Evolutionary conservation across 2,113 vertebrate species (phyloP), one percentile per base, ranked within the genome.

Genomic region (Mixornis gularis): DNA sequence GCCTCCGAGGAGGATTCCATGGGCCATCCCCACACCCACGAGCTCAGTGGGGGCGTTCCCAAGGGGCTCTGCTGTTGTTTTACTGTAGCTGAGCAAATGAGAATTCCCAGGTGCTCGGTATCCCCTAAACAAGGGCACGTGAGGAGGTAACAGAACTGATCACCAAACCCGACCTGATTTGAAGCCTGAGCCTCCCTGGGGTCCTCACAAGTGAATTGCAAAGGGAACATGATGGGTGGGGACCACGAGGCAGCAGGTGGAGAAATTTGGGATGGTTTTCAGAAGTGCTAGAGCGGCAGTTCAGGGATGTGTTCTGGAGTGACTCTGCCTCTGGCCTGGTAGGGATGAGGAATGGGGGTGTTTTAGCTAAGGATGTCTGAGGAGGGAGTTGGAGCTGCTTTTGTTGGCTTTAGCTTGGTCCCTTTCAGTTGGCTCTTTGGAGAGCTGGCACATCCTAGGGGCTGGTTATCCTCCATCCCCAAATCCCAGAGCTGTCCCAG

Each of bases 221-320:
- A 81, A 95, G 90, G 85, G 78, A 60, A 18, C 30, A 0, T 0
- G 4, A 1, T 4, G 53, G 36, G 25, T 20, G 4, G 62, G 3
- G 16, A 3, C 6, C 7, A 2, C 1, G 7, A 46, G 76, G 20
- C 1, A 8, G 58, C 5, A 16, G 66, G 0, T 6, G 30, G 46
- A 21, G 73, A 17, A 6, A 1, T 53, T 1, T 1, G 29, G 34
- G 53, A 10, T 56, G 40, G 4, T 26, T 25, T 65, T 32, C 26
- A 38, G 79, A 74, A 70, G 48, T n/a, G 62, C 30, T 14, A 8
- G 40, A 44, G 41, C 18, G 4, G 79, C 36, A 32, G 52, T 21
- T 48, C 14, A 17, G 70, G 78, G 9, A 4, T 4, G 36, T 21
- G 34, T 25, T 58, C 25, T 7, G 3, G 49, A 25, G 40, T 17